Base-by-base conservation (phyloP, 2,113 vertebrate species). In the Aegotheles bennettii region DNA sequence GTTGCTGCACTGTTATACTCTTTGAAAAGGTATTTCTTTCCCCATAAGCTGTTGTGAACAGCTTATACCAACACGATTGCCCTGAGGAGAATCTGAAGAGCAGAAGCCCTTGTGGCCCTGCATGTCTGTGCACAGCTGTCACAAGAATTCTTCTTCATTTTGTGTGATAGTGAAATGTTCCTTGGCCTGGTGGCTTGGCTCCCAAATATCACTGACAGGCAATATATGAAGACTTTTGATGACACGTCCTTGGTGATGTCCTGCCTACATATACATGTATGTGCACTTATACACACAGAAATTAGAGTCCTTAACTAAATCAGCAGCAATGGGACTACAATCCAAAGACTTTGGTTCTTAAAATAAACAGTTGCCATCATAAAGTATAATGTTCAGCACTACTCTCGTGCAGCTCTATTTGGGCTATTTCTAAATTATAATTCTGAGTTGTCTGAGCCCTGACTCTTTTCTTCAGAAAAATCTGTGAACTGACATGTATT, bases 1-100 rank as follows among this genome's bases (percentile, higher is more conserved):
- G n/a, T n/a, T n/a, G n/a, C n/a, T 20, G 36, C 13, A 35, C 28
- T 70, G 10, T 21, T 76, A 21, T 3, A 21, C 50, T 38, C 28
- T 61, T 93, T 50, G 35, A 69, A 88, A 94, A 90, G 29, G 31
- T 38, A 14, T 74, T 91, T 84, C 18, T 87, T 91, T 84, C 61
- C 71, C 42, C n/a, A 14, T 68, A 50, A 90, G 26, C 23, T 85
- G 35, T 54, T 81, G 26, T 23, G n/a, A 36, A 53, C 36, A 36
- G 43, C 26, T 35, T 78, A 28, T 31, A 40, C 76, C 33, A 67
- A 42, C 35, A 89, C 33, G 54, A 77, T 50, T 2, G 5, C 23
- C 42, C 57, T 26, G 29, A 83, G 69, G 57, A 94, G 50, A 75
- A 76, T 40, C 51, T 8, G 5, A 86, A 42, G 48, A 95, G 43